A percentile compares a stretch with the other conserved stretches of the same genome.
Evolutionary conservation across 1,140 invertebrate species (phyloP).

Genomic region (Thaumetopoea pityocampa): DNA sequence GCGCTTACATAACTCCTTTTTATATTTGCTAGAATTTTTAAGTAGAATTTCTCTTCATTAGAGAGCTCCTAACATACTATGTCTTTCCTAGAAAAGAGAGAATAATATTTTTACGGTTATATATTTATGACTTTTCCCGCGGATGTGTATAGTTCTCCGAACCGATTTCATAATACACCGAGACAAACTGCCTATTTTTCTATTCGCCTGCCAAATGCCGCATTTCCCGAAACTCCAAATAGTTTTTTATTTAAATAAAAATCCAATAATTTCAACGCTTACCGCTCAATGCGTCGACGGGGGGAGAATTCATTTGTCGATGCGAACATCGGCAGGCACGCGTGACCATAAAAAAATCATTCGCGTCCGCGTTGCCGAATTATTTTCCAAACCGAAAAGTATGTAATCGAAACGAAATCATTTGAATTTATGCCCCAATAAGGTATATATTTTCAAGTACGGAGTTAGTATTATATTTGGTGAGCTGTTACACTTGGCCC

Average conservation of each 20-base stretch:
- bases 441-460: constrained; percentile 18
- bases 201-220: constrained; percentile 13
- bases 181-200: too few relatives aligned
- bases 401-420: constrained; percentile 11
- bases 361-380: background rate
- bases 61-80: too few relatives aligned
- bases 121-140: too few relatives aligned
- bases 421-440: constrained; percentile 12
- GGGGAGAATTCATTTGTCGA: constrained; percentile 25
- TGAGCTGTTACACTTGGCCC: constrained; percentile 30
- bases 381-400: constrained; percentile 12
- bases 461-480: constrained; percentile 23
- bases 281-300: constrained; percentile 25
- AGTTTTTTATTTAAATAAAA: constrained; percentile 43
- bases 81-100: too few relatives aligned
- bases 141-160: too few relatives aligned
- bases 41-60: too few relatives aligned
- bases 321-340: constrained; percentile 12
- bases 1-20: too few relatives aligned
- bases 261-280: constrained; percentile 37
- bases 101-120: too few relatives aligned
- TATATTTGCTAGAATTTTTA: too few relatives aligned
- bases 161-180: too few relatives aligned
- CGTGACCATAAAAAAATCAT: constrained; percentile 8
- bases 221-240: constrained; percentile 14